Conservation (phyloP, 2,888 invertebrate genomes). For the Drosophila leonis region DNA sequence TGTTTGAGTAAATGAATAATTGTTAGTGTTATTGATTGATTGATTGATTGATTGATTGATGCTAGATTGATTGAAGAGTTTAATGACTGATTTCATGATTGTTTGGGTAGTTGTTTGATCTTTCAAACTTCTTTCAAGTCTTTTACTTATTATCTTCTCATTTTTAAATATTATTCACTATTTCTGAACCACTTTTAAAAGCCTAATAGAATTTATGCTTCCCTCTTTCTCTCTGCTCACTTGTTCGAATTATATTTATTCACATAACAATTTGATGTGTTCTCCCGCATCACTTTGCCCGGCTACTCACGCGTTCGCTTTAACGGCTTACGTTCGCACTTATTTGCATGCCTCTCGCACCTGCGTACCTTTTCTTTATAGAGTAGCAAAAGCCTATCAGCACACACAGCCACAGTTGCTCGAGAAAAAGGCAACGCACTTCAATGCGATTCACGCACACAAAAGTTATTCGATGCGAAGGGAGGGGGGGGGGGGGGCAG, state of each 20-base stretch:
- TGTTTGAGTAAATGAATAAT: background rate
- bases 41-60: background rate
- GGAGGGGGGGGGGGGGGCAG: no score
- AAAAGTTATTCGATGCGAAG: background rate
- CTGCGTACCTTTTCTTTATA: constrained; percentile 17
- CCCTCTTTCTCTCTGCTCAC: background rate
- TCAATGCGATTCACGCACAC: constrained; percentile 48
- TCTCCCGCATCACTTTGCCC: constrained; percentile 3
- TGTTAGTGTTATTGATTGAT: background rate
- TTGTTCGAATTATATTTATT: background rate
- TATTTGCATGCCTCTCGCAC: constrained; percentile 38
- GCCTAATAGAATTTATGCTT: background rate
- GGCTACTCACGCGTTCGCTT: constrained; percentile 6
- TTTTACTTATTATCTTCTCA: background rate
- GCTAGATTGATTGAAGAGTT: background rate
- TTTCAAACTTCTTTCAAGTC: background rate
- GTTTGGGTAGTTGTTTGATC: background rate
- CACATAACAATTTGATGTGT: background rate
- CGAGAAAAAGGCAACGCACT: constrained; percentile 22
- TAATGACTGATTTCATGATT: background rate
- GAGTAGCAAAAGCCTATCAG: constrained; percentile 39
- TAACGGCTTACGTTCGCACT: constrained; percentile 35
- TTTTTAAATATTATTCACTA: background rate
- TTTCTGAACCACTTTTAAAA: background rate
- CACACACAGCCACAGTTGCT: constrained; percentile 26